A percentile compares a stretch with the other conserved stretches of the same genome.
These are phyloP conservation scores for Sebastes alutus DNA, from an alignment of 2,797 vertebrate genomes.

Conservation along the genomic window DNA sequence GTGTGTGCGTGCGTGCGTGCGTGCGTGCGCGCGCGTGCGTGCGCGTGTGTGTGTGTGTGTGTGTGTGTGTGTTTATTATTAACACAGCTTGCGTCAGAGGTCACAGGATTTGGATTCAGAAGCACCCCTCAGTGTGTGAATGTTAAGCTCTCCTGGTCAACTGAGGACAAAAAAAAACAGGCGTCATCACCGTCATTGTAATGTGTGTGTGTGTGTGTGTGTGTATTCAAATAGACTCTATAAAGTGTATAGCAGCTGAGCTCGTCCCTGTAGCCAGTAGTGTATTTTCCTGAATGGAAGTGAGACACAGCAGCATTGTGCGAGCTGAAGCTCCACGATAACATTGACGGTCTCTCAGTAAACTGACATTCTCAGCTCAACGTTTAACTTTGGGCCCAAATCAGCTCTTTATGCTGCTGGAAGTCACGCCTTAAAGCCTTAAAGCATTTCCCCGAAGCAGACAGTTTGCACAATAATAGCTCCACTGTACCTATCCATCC, in stretches of 20 bases:
- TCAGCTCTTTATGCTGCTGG: background rate
- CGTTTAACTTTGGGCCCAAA: background rate
- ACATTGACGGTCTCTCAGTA: background rate
- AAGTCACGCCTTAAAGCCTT: background rate
- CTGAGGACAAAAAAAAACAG: background rate
- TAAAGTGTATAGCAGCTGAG: background rate
- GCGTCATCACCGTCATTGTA: background rate
- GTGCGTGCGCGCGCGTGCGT: background rate
- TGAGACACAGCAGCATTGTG: background rate
- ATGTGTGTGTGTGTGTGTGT: background rate
- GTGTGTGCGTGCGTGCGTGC: background rate
- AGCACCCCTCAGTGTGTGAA: background rate
- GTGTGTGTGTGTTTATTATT: slow-evolving; percentile 16
- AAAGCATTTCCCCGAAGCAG: background rate
- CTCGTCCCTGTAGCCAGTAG: background rate
- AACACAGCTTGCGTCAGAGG: slow-evolving; percentile 15
- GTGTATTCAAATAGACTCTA: background rate
- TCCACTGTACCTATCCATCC: background rate
- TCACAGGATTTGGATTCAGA: slow-evolving; percentile 16
- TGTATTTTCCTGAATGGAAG: slow-evolving; percentile 3
- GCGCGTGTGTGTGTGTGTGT: background rate
- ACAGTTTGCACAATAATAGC: background rate
- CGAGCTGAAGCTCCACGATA: background rate
- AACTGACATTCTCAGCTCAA: background rate
- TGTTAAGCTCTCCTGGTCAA: slow-evolving; percentile 5